A percentile compares a stretch with the other conserved stretches of the same genome.
These are phyloP conservation scores for Eulemur macaco DNA, from an alignment of 2,113 vertebrate genomes.

Conservation along the genomic window DNA sequence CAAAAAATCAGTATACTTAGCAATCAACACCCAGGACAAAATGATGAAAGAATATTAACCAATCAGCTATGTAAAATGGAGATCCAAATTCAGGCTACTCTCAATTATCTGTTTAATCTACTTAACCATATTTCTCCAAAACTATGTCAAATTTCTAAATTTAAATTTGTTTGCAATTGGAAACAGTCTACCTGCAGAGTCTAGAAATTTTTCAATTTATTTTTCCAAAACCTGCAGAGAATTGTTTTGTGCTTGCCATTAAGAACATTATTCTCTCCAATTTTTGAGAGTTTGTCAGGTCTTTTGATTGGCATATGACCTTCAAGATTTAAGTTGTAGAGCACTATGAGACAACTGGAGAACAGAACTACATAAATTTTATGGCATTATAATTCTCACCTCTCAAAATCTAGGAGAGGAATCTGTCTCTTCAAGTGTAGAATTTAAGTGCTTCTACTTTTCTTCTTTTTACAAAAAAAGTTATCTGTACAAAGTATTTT, in stretches of 20 bases:
- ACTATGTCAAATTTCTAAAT: constrained; percentile 40
- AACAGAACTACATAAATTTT: constrained; percentile 46
- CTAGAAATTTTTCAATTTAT: constrained; percentile 36
- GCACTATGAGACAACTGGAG: constrained; percentile 53
- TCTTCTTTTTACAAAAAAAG: constrained; percentile 66
- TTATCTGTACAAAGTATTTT: constrained; percentile 74
- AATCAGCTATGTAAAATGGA: constrained; percentile 46
- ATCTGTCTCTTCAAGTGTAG: constrained; percentile 64
- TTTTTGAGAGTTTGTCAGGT: constrained; percentile 16
- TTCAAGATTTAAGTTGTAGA: constrained; percentile 40
- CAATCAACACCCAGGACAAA: not conserved
- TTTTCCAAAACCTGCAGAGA: constrained; percentile 56
- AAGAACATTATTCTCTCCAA: constrained; percentile 34
- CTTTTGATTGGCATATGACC: constrained; percentile 12
- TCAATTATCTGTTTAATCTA: constrained; percentile 15
- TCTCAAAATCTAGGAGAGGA: constrained; percentile 70
- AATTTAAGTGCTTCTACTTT: constrained; percentile 71
- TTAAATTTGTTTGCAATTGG: constrained; percentile 17
- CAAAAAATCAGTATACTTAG: not conserved
- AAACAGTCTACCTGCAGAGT: constrained; percentile 36
- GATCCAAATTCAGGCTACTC: constrained; percentile 10
- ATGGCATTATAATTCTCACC: constrained; percentile 69
- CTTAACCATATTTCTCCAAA: constrained; percentile 31
- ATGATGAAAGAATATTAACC: constrained; percentile 17
- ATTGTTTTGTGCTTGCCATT: constrained; percentile 51